Evolutionary conservation across 2,888 invertebrate species (phyloP), one percentile per base, ranked within the genome.

Genomic region (Hypomecis atomaria): DNA sequence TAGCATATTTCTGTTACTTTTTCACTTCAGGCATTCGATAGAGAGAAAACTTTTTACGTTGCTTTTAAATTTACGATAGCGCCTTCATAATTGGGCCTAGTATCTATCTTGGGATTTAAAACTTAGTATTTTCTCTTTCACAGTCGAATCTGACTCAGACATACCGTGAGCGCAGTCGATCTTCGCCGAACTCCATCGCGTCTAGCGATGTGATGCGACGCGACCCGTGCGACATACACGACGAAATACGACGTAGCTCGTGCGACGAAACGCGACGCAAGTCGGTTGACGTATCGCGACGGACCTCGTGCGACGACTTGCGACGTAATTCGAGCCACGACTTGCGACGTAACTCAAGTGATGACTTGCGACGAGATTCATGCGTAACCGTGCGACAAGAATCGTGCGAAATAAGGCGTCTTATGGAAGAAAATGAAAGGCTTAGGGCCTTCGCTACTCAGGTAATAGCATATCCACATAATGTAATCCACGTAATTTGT

Each of bases 371-470:
- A 37, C 37, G 5, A 59, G 49, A 49, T 37, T 53, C 8, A 52
- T 54, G 23, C 52, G 73, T 73, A 23, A 23, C 23, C 1, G 23
- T 23, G 23, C 23, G 23, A 23, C 23, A 23, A 23, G 23, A 23
- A 23, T 23, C 23, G 23, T 23, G 23, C 36, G 40, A 74, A 0
- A 40, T 79, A 4, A 73, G 69, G 0, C 66, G 66, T 1, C 74
- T 90, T 2, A 67, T 65, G 3, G 80, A 84, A 0, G 90, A 90
- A 71, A 90, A 90, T 52, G 79, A 83, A 0, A 74, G 83, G 1
- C 80, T 92, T 1, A 85, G 79, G 66, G 67, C 72, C 0, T 79
- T 86, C 9, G 83, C 87, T 11, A 75, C 71, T 69, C 88, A 91
- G 86, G 92, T 90, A 59, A 59, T 13, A 36, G 8, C 40, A 6